Evolutionary conservation across 2,113 vertebrate genomes (phyloP).

Genomic region (Glaucidium brasilianum): DNA sequence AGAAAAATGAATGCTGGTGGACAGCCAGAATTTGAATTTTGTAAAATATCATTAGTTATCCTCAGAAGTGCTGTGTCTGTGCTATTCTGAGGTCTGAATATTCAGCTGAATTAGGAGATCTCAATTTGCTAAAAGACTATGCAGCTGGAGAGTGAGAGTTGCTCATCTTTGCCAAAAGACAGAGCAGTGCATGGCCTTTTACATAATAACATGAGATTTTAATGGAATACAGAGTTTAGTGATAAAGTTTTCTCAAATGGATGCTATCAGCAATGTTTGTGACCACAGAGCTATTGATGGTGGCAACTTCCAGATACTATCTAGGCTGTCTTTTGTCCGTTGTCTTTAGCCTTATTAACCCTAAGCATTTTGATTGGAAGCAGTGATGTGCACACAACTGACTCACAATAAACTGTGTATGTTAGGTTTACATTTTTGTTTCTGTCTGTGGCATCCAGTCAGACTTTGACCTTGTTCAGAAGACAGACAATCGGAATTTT

Average conservation of each 20-base stretch:
- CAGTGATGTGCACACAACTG: neutral
- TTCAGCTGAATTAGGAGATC: constrained; percentile 21
- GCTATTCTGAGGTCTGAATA: constrained; percentile 28
- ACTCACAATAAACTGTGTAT: neutral
- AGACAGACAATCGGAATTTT: neutral
- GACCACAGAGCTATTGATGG: neutral
- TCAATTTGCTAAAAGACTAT: constrained; percentile 31
- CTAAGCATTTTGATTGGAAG: neutral
- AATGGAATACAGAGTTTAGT: neutral
- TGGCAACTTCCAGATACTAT: neutral
- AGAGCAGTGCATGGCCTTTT: neutral
- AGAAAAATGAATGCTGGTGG: constrained; percentile 30
- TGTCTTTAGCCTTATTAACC: neutral
- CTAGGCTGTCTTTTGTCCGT: neutral
- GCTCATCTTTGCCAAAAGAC: neutral
- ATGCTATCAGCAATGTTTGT: neutral
- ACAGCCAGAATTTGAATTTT: constrained; percentile 49
- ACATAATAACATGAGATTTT: neutral
- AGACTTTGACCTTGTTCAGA: neutral
- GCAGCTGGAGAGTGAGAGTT: neutral
- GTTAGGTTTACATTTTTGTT: neutral
- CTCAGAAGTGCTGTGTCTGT: constrained; percentile 29
- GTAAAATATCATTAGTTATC: constrained; percentile 44
- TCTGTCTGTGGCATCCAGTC: neutral
- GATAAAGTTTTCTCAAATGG: neutral